Conservation (phyloP, 2,797 vertebrate species). For the Pterois miles region DNA sequence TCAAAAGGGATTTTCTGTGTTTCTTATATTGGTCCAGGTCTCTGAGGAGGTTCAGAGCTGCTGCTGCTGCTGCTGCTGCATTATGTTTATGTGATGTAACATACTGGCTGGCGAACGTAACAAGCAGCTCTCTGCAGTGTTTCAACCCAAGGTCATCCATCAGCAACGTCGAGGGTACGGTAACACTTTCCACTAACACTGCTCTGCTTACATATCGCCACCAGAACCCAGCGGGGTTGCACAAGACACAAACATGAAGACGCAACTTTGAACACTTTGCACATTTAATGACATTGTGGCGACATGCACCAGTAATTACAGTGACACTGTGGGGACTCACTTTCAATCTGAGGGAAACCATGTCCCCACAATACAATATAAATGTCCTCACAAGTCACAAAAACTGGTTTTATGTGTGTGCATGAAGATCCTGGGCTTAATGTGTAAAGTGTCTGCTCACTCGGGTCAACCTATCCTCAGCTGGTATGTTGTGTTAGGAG, state of each 20-base stretch:
- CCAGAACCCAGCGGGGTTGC: not conserved
- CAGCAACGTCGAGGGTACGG: not conserved
- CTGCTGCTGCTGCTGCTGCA: slow-evolving; percentile 24
- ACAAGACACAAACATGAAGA: too few relatives aligned
- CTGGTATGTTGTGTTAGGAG: too few relatives aligned
- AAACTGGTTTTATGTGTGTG: not conserved
- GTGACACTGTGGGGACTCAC: not conserved
- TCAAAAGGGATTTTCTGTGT: not conserved
- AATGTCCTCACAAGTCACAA: not conserved
- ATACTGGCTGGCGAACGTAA: slow-evolving; percentile 13
- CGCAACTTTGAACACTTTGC: not conserved
- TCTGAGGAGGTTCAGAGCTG: not conserved
- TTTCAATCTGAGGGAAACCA: not conserved
- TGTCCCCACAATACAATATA: not conserved
- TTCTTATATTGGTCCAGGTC: not conserved
- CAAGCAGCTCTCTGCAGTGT: slow-evolving; percentile 19
- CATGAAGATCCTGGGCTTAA: not conserved
- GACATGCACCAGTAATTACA: not conserved
- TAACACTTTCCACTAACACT: not conserved
- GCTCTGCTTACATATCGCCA: not conserved
- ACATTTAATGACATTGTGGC: not conserved
- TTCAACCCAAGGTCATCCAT: slow-evolving; percentile 22
- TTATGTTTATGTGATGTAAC: slow-evolving; percentile 41
- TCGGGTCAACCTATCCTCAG: not conserved
- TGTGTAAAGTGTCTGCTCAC: not conserved